Evolutionary conservation across 2,113 vertebrate species (phyloP).

Genomic region (Perca flavescens): DNA sequence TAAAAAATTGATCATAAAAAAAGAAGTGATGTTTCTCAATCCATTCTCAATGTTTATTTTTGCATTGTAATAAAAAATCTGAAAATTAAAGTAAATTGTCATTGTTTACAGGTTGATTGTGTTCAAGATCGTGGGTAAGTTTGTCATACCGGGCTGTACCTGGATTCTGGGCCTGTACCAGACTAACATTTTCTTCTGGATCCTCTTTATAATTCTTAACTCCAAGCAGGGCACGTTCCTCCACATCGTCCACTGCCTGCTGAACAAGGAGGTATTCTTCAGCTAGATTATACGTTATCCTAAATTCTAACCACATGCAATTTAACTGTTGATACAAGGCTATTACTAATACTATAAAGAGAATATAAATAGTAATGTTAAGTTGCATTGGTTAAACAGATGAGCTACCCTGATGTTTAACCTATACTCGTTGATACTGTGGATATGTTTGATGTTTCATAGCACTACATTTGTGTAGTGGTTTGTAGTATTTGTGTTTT

Average conservation of each 20-base stretch:
- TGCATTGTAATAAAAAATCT: neutral
- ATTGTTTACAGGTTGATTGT: slow-evolving; percentile 66
- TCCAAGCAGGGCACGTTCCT: slow-evolving; percentile 83
- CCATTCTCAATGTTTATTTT: slow-evolving; percentile 18
- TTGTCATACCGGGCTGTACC: slow-evolving; percentile 76
- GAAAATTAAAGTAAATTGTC: no score
- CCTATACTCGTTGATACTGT: no score
- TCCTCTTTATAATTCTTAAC: slow-evolving; percentile 77
- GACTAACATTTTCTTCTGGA: slow-evolving; percentile 58
- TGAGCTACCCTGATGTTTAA: neutral
- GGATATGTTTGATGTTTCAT: neutral
- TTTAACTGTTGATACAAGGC: neutral
- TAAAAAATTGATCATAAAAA: no score
- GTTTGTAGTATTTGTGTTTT: neutral
- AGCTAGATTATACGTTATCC: neutral
- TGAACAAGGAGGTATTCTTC: slow-evolving; percentile 79
- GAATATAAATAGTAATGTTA: no score
- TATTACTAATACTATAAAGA: neutral
- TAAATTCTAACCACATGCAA: neutral
- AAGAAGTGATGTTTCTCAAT: slow-evolving; percentile 70
- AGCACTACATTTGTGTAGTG: neutral
- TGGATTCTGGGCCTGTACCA: slow-evolving; percentile 81
- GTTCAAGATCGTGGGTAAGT: slow-evolving; percentile 81
- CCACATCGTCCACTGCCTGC: slow-evolving; percentile 80
- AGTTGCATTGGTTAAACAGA: no score